These are phyloP conservation scores for Eilema sororculum DNA, from an alignment of 2,888 invertebrate genomes.

Conservation along the genomic window DNA sequence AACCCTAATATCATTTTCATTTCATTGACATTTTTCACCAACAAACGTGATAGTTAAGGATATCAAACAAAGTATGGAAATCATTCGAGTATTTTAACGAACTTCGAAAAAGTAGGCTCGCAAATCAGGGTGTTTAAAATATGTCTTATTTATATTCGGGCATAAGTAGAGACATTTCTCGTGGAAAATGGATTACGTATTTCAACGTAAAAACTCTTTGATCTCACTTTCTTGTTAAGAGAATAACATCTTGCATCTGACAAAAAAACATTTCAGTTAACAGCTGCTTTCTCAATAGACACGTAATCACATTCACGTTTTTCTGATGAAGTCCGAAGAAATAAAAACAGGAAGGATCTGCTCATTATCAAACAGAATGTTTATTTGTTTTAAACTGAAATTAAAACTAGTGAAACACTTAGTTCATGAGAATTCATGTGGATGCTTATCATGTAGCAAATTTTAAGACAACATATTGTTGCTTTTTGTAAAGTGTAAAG, in stretches of 20 bases:
- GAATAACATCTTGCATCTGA: background rate
- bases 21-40: background rate
- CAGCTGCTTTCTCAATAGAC: slow-evolving; percentile 4
- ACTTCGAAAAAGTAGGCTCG: too few species aligned
- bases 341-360: background rate
- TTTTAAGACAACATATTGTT: background rate
- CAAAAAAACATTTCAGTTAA: background rate
- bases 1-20: background rate
- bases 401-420: slow-evolving; percentile 1
- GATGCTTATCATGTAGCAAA: background rate
- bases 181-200: background rate
- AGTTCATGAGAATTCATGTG: background rate
- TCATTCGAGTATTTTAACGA: background rate
- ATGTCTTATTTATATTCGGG: too few species aligned
- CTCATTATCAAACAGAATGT: background rate
- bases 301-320: background rate
- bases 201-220: background rate
- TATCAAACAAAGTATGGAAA: background rate
- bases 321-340: background rate
- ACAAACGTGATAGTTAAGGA: background rate
- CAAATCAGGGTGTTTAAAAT: too few species aligned
- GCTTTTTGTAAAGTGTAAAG: background rate
- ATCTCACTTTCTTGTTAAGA: slow-evolving; percentile 4
- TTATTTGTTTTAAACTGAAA: slow-evolving; percentile 1
- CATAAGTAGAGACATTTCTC: background rate